phyloP scores from a whole-genome alignment of 2,888 invertebrate genomes.

The Griposia aprilina region DNA sequence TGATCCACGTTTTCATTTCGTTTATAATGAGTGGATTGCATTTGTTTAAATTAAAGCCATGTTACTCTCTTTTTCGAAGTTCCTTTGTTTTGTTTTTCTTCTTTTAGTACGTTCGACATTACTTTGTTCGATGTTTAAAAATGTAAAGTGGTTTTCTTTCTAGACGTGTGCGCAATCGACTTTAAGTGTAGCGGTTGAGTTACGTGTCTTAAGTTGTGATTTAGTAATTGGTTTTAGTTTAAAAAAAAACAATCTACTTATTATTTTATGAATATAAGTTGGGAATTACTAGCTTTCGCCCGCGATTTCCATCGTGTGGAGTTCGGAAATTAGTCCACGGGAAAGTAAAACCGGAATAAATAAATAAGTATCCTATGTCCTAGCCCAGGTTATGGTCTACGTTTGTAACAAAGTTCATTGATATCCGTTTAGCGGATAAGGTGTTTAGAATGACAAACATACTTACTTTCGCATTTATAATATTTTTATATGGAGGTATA shows the following conservation, averaged over 20 bases:
- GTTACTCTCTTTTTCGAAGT: conserved; percentile 20
- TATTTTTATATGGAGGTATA: neutral
- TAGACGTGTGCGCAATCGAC: conserved; percentile 8
- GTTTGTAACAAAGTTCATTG: neutral
- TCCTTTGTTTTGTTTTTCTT: neutral
- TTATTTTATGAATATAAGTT: neutral
- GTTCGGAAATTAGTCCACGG: neutral
- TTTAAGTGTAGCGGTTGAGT: conserved; percentile 8
- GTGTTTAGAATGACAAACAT: neutral
- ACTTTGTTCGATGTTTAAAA: conserved; percentile 36
- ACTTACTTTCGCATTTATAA: neutral
- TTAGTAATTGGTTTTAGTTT: no score
- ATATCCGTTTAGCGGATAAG: neutral
- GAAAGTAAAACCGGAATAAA: neutral
- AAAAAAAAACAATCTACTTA: neutral
- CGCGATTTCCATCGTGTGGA: neutral
- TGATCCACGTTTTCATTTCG: conserved; percentile 53
- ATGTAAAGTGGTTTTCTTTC: conserved; percentile 8
- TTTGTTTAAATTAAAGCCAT: conserved; percentile 20
- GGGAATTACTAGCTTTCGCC: neutral
- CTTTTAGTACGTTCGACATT: neutral
- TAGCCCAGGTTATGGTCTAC: neutral
- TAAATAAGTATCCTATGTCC: neutral
- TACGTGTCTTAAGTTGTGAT: neutral
- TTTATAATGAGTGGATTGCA: conserved; percentile 40